A percentile compares a stretch with the other conserved stretches of the same genome.
Conservation (phyloP, 1,140 invertebrate species). For the Adoxophyes honmai region DNA sequence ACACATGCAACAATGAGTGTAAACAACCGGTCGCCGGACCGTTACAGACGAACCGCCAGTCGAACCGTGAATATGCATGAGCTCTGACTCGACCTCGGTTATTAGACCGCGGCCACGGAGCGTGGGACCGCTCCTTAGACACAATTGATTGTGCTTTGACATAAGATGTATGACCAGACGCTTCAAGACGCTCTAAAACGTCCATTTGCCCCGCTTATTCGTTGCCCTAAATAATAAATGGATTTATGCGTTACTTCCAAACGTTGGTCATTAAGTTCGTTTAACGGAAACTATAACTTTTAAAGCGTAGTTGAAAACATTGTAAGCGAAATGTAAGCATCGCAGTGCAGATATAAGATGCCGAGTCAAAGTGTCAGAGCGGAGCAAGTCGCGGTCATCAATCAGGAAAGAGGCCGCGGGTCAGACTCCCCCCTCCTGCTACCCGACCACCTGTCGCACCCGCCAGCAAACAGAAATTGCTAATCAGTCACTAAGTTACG, state of each 20-base stretch:
- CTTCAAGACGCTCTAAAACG: conserved; percentile 11
- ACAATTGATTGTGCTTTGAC: conserved; percentile 49
- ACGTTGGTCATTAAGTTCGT: conserved; percentile 6
- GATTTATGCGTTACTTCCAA: conserved; percentile 7
- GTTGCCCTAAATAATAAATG: not conserved
- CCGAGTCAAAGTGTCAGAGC: conserved; percentile 25
- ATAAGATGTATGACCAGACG: conserved; percentile 30
- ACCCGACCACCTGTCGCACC: conserved; percentile 52
- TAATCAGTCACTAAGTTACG: conserved; percentile 74
- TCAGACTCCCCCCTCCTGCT: conserved; percentile 40
- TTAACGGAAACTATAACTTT: conserved; percentile 14
- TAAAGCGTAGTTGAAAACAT: conserved; percentile 10
- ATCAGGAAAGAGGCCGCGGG: conserved; percentile 51
- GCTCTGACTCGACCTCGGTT: conserved; percentile 67
- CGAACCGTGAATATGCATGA: conserved; percentile 72
- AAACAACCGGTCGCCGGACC: conserved; percentile 70
- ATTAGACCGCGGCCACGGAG: conserved; percentile 56
- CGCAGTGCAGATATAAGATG: conserved; percentile 24
- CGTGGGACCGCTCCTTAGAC: conserved; percentile 57
- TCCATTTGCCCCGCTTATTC: not conserved
- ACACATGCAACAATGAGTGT: conserved; percentile 66
- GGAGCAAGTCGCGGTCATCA: conserved; percentile 46
- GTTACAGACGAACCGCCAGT: conserved; percentile 67
- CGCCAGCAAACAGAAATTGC: conserved; percentile 52
- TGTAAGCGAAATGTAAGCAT: conserved; percentile 12